Base-by-base conservation (phyloP, 2,888 invertebrate species). In the Serripes groenlandicus region DNA sequence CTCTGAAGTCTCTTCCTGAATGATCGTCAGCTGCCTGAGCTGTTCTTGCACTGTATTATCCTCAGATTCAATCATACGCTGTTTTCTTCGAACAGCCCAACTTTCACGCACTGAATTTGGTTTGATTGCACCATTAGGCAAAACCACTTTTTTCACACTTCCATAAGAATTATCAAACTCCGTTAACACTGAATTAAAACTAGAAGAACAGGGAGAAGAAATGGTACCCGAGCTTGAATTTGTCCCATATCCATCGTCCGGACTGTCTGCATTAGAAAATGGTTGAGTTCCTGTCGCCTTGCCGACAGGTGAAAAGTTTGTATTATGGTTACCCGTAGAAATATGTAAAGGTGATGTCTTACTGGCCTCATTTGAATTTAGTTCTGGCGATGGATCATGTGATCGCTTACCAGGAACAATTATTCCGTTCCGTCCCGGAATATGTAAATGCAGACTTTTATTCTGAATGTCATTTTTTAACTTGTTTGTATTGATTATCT, bases 161-260 rank as follows among this genome's bases (percentile, higher is more conserved):
- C 85, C 84, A 82, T 83, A 83, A 54, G 76, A 78, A 56, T 84
- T 84, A 69, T 87, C 81, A 66, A 66, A 42, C 64, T 90, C 90
- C 26, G 86, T 64, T 68, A 88, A 87, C 11, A 86, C 86, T 37
- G 78, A 74, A 37, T 85, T 82, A 52, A 90, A 88, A 78, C 91
- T 90, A 18, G 90, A 91, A 0, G 91, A 91, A 68, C 91, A 80
- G 0, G 90, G 90, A 9, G 92, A 92, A 4, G 91, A 90, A 18
- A 91, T 85, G 7, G 91, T 91, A 64, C 90, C 90, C 18, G 91
- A 89, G 72, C 90, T 89, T 23, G 90, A 91, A 83, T 91, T 91
- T 54, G 92, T 91, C 30, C 90, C 89, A 49, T 92, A 92, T 0
- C 92, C 92, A 68, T 92, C 92, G 54, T 86, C 89, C 0, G 84